Evolutionary conservation across 1,140 invertebrate genomes (phyloP), one percentile per base, ranked within the genome.

Genomic region (Leucophenga varia): DNA sequence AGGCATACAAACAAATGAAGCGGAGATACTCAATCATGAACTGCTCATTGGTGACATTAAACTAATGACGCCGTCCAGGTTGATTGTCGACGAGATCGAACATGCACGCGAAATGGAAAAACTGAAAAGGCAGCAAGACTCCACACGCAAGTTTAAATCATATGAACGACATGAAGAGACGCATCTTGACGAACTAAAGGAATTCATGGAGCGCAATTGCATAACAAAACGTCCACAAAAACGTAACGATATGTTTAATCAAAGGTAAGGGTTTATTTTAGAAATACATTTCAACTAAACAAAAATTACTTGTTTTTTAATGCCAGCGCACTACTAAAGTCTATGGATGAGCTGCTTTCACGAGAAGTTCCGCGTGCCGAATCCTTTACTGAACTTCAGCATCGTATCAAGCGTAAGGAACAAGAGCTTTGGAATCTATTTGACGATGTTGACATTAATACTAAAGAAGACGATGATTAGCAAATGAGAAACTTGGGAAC

Each of bases 281-380:
- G 10, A 42, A 10, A 2, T 58, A 44, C 19, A 54, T 58, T 3
- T 13, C 30, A 6, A 47, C 12, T 8, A 5, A 17, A 44, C 2
- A 3, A 3, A 34, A 34, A 32, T 35, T 9, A 35, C 10, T 6
- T 44, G 25, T 34, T 4, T 31, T 34, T 34, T 17, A 50, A 55
- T 31, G 49, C 47, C 32, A 45, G 47, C 32, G 65, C 54, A 19
- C 50, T 68, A 3, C 63, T 72, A 19, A 54, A 55, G 32, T 61
- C 59, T 2, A 72, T 72, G 69, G 69, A 72, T 34, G 64, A 72
- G 41, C 57, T 69, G n/a, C 54, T 72, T 31, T 48, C 34, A 5
- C 53, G 49, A 1, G 64, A 57, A 13, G 41, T 65, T 8, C 68
- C 59, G 5, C 65, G 57, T 38, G 44, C 57, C 0, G 68, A 72